Percentiles rank a stretch among this genome's conserved stretches.
Evolutionary conservation across 2,113 vertebrate genomes (phyloP).

Genomic region (Amazona guildingii): DNA sequence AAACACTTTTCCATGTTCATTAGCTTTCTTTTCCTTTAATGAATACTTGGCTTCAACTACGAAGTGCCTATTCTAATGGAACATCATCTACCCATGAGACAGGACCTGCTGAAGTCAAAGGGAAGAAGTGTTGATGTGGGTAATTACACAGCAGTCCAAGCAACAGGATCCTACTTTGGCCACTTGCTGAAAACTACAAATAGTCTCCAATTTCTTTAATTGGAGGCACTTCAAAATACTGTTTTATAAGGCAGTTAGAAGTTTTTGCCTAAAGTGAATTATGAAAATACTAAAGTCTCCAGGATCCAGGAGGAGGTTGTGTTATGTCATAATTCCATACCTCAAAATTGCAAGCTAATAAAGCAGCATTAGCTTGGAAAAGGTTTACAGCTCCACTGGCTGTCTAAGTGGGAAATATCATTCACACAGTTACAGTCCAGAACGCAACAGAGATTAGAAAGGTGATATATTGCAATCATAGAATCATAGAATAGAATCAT

Average conservation of each 20-base stretch:
- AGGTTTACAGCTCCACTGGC: neutral
- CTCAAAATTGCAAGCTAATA: neutral
- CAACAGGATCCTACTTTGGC: neutral
- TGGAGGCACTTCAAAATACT: neutral
- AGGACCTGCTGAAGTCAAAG: neutral
- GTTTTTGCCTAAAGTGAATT: neutral
- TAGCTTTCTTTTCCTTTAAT: neutral
- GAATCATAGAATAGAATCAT: too few relatives aligned
- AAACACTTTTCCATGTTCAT: neutral
- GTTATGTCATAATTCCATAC: neutral
- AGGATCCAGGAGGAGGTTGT: neutral
- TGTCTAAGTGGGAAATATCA: neutral
- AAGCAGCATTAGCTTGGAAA: neutral
- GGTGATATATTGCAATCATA: neutral
- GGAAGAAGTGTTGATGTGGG: neutral
- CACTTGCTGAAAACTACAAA: neutral
- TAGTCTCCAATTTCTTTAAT: neutral
- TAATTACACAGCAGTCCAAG: neutral
- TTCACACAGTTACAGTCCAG: neutral
- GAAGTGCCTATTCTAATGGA: neutral
- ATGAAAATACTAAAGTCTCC: neutral
- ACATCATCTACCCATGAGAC: neutral
- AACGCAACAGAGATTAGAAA: neutral
- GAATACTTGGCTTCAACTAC: neutral
- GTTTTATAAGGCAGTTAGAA: neutral